Base-by-base conservation (phyloP, 2,113 vertebrate genomes). In the Ia io region DNA sequence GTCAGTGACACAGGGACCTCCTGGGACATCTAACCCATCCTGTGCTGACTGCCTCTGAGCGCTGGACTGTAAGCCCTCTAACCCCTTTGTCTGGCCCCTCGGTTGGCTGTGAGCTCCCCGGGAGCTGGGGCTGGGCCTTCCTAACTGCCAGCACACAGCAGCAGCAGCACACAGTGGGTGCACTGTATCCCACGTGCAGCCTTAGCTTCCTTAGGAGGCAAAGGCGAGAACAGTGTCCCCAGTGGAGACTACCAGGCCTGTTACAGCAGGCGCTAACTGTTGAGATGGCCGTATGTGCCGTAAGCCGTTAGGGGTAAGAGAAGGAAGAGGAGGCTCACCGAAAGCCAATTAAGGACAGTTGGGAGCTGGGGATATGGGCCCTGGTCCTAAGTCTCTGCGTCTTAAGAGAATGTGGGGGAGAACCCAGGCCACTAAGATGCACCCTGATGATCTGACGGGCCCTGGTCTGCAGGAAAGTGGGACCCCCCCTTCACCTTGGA, bases 181-280 rank as follows among this genome's bases (percentile, higher is more conserved):
- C 5, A n/a, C 32, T 1, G 0, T 32, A 30, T 16, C 70, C 9
- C 18, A 51, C 8, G 4, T 1, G 11, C 3, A n/a, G 67, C 10
- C 32, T 74, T 32, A 49, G 30, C 40, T 80, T 76, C 35, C 63
- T 18, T 11, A 12, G 42, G 17, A 88, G 35, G 8, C 32, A 63
- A 78, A 40, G 35, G 7, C 17, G 59, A 77, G n/a, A 92, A 56
- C 14, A 83, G 77, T 37, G 47, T 88, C 32, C 7, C 77, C 18
- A 6, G 17, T 49, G 61, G 82, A 78, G 40, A 85, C 30, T 18
- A 32, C 3, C 74, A 37, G 61, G 59, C 85, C 83, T 9, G 3
- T 59, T 79, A 82, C 14, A 86, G 17, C 85, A 73, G 65, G 14
- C 49, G 77, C 37, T 94, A 78, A 70, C 44, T 83, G 78, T 40